These are phyloP conservation scores for Acleris holmiana DNA, from an alignment of 2,888 invertebrate species.

Conservation along the genomic window DNA sequence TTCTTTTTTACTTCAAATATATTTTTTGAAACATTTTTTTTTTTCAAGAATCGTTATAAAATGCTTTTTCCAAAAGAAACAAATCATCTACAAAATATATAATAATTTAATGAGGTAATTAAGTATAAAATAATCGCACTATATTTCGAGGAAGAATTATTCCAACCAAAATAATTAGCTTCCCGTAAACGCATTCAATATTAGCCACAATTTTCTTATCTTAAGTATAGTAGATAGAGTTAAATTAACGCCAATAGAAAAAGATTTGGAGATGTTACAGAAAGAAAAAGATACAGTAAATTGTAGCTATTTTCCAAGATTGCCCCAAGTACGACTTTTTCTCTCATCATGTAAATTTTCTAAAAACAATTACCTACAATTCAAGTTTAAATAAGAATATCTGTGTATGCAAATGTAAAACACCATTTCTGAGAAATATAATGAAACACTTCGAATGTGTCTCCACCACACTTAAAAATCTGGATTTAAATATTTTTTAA, in stretches of 20 bases:
- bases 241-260: neutral
- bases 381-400: neutral
- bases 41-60: too few species aligned
- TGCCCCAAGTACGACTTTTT: neutral
- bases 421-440: neutral
- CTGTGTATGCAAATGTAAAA: neutral
- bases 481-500: too few species aligned
- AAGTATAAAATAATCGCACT: neutral
- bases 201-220: conserved; percentile 5
- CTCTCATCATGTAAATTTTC: neutral
- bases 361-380: neutral
- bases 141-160: conserved; percentile 49
- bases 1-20: conserved; percentile 34
- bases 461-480: too few species aligned
- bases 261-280: too few species aligned
- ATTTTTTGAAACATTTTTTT: too few species aligned
- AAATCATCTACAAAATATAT: neutral
- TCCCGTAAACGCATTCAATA: conserved; percentile 32
- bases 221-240: neutral
- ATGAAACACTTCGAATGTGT: neutral
- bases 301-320: neutral
- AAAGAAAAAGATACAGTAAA: conserved; percentile 3
- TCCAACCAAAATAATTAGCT: conserved; percentile 60
- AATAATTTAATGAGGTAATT: neutral
- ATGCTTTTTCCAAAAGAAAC: conserved; percentile 49